A percentile compares a stretch with the other conserved stretches of the same genome.
Conservation (phyloP, 2,113 vertebrate genomes). For the Setophaga coronata region DNA sequence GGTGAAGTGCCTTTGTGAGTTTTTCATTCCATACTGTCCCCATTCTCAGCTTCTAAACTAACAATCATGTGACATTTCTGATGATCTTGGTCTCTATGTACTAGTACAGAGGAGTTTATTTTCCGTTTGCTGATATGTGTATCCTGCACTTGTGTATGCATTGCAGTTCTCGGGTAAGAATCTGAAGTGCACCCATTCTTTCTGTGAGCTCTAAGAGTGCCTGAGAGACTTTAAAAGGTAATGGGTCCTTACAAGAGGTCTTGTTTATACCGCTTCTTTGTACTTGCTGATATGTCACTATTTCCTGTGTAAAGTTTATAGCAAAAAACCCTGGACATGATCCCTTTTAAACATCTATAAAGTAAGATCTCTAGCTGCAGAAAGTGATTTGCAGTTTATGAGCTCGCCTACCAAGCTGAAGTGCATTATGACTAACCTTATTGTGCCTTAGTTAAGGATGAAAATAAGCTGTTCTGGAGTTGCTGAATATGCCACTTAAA, state of each 20-base stretch:
- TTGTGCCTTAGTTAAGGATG: neutral
- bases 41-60: neutral
- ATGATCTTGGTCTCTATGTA: neutral
- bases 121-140: neutral
- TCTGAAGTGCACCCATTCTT: neutral
- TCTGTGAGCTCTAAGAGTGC: neutral
- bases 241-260: neutral
- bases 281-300: neutral
- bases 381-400: neutral
- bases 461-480: neutral
- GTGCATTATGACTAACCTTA: neutral
- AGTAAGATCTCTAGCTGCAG: neutral
- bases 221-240: neutral
- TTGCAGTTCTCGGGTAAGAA: neutral
- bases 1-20: neutral
- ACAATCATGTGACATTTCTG: neutral
- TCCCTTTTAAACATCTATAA: neutral
- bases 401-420: neutral
- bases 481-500: neutral
- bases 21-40: neutral
- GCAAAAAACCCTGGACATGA: neutral
- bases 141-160: neutral
- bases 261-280: neutral
- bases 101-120: neutral
- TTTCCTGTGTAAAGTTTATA: slow-evolving; percentile 9